These are phyloP conservation scores for Varanus komodoensis DNA, from an alignment of 2,113 vertebrate genomes.

Conservation along the genomic window DNA sequence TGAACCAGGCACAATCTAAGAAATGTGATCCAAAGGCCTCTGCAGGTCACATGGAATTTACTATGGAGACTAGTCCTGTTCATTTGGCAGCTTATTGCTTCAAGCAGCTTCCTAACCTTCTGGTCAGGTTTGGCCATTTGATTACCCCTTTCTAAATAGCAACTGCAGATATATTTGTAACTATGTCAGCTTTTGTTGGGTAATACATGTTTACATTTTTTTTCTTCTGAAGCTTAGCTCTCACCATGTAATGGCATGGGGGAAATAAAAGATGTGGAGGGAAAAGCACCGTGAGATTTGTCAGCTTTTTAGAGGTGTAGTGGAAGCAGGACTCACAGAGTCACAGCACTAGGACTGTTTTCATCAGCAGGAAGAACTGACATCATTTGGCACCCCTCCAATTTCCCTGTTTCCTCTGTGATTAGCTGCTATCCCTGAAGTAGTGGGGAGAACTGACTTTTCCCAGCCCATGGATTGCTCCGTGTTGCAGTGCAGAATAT, in stretches of 20 bases:
- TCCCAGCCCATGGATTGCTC: too few species aligned
- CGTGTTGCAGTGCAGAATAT: too few species aligned
- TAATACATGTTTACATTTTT: neutral
- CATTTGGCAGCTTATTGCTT: neutral
- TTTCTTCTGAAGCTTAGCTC: neutral
- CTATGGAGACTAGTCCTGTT: neutral
- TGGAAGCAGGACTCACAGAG: neutral
- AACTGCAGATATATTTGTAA: constrained; percentile 5
- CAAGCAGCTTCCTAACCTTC: neutral
- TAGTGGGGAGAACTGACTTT: too few species aligned
- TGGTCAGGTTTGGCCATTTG: neutral
- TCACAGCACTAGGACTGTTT: too few species aligned
- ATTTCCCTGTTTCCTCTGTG: too few species aligned
- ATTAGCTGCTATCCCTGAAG: too few species aligned
- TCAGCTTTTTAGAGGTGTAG: neutral
- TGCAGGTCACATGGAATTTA: neutral
- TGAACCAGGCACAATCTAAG: neutral
- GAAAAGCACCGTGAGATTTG: neutral
- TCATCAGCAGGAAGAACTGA: too few species aligned
- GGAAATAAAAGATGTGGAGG: neutral
- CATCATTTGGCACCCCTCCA: too few species aligned
- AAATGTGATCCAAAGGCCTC: neutral
- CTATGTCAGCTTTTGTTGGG: neutral
- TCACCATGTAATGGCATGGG: neutral
- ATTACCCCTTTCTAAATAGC: neutral